These are phyloP conservation scores for Netta rufina DNA, from an alignment of 2,797 vertebrate species.

Conservation along the genomic window DNA sequence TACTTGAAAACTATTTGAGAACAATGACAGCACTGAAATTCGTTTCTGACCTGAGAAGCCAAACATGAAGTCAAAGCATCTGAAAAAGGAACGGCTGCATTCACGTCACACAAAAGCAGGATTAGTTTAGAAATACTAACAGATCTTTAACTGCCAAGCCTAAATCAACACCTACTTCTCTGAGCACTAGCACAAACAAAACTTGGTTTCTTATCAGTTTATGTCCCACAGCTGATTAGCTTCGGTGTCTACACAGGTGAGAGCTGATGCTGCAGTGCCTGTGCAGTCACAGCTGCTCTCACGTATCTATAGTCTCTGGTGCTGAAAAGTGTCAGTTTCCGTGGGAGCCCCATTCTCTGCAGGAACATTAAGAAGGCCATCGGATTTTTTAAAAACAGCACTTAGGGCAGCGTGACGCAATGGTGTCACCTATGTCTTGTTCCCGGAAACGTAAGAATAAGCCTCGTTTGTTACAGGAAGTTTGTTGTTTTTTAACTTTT, in stretches of 20 bases:
- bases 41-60: background rate
- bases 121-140: background rate
- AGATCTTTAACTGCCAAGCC: background rate
- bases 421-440: background rate
- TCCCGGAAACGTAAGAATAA: background rate
- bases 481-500: too few relatives aligned
- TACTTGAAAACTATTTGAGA: background rate
- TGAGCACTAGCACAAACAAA: background rate
- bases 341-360: background rate
- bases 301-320: fast-evolving
- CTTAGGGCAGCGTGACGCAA: background rate
- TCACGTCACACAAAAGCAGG: background rate
- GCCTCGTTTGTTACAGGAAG: background rate
- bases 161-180: background rate
- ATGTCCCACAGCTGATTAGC: background rate
- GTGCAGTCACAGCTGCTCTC: background rate
- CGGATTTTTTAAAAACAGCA: background rate
- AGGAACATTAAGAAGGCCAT: background rate
- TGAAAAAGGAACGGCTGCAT: background rate
- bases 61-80: background rate
- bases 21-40: background rate
- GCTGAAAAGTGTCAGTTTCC: background rate
- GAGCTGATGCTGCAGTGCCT: background rate
- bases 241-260: background rate
- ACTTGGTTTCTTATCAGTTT: background rate